Base-by-base conservation (phyloP, 2,797 vertebrate genomes). In the Setipinna tenuifilis region DNA sequence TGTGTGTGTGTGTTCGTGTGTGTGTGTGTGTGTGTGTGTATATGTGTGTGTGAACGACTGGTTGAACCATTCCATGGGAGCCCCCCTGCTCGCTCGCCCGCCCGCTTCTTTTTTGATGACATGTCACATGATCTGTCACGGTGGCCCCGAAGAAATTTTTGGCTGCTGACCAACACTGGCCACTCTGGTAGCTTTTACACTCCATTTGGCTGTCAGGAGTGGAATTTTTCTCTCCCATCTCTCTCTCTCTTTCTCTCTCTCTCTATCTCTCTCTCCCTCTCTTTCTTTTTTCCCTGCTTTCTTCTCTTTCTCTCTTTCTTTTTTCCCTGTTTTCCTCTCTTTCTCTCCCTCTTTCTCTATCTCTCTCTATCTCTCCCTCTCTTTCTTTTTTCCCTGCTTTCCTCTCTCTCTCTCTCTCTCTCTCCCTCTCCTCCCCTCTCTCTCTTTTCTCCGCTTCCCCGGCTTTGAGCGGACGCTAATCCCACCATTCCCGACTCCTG, bases 121-220 rank as follows among this genome's bases (percentile, higher is more conserved):
- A 46, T 83, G 44, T 68, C 80, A 46, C n/a, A 57, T 65, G 46
- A 68, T 83, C 81, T 82, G n/a, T 25, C 83, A 82, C 46, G 58
- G 31, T 46, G 41, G 75, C 35, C 54, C 57, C 75, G 62, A 82
- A 57, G 71, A 78, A 41, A 48, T 28, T 14, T 62, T 65, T 81
- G 35, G 85, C 58, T 21, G 58, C 3, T 48, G 48, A 81, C 83
- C 57, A 71, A 81, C 83, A 84, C 83, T 0, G 59, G 81, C 21
- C 54, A 21, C 59, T 31, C 31, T 31, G 58, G 58, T 82, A 19
- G n/a, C 41, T 75, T 75, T 11, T 59, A 87, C 59, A 65, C 83
- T 82, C 68, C 81, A 85, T 68, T 80, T 82, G 71, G 35, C 65
- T 85, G 84, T 81, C 57, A 46, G 57, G 58, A n/a, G 82, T 28